Conservation (phyloP, 2,888 invertebrate species). For the Rotaria socialis region DNA sequence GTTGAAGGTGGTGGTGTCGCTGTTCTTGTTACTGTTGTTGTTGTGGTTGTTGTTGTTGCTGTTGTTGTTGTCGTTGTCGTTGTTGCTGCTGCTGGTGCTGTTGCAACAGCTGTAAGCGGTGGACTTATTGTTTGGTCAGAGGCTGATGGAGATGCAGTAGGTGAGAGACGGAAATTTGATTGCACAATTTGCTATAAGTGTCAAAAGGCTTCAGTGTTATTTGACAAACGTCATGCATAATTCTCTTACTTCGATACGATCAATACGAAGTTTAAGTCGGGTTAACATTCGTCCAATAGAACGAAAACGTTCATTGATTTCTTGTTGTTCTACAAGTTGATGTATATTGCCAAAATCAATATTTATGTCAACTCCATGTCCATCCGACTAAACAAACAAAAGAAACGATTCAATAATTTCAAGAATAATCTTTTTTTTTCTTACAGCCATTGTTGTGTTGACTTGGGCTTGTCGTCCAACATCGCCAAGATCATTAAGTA, state of each 20-base stretch:
- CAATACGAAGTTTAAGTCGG: conserved; percentile 61
- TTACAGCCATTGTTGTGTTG: conserved; percentile 55
- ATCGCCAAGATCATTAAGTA: conserved; percentile 58
- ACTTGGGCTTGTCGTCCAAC: conserved; percentile 58
- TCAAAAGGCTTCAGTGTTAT: too few relatives aligned
- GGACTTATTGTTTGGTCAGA: conserved; percentile 40
- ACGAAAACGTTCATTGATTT: conserved; percentile 55
- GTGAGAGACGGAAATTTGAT: conserved; percentile 24
- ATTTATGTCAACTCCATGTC: conserved; percentile 59
- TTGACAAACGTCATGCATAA: background rate
- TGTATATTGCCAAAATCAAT: conserved; percentile 56
- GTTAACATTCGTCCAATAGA: conserved; percentile 61
- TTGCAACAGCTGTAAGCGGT: conserved; percentile 39
- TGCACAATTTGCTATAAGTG: background rate
- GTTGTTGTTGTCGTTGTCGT: conserved; percentile 40
- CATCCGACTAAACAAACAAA: conserved; percentile 53
- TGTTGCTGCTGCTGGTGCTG: background rate
- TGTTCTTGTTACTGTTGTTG: conserved; percentile 43
- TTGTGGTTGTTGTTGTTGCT: background rate
- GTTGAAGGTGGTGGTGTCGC: conserved; percentile 43
- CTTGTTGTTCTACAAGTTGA: conserved; percentile 50
- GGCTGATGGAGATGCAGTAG: conserved; percentile 2
- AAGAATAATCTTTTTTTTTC: conserved; percentile 40
- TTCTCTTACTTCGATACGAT: conserved; percentile 59
- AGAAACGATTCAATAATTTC: background rate